Conservation (phyloP, 2,797 vertebrate species). For the Enteromius treurensis region DNA sequence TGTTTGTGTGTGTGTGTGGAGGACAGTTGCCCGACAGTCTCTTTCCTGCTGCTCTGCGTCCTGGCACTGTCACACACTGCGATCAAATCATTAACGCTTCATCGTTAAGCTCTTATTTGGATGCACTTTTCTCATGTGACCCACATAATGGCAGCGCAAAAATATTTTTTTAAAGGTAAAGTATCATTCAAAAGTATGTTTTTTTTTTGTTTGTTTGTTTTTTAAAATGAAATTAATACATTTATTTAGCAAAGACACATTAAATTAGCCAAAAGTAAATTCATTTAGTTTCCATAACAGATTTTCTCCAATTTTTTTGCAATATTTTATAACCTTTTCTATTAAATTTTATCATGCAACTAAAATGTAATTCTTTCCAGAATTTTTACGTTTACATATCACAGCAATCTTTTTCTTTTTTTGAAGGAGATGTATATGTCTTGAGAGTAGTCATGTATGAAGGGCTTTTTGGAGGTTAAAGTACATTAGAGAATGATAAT, state of each 20-base stretch:
- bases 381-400: no score
- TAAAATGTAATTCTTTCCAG: not conserved
- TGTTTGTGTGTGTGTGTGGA: constrained; percentile 14
- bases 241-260: not conserved
- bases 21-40: constrained; percentile 43
- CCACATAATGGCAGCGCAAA: constrained; percentile 18
- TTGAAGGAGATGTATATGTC: no score
- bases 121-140: constrained; percentile 35
- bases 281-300: not conserved
- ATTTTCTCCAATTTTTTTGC: not conserved
- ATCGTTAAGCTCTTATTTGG: constrained; percentile 39
- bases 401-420: not conserved
- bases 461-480: no score
- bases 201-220: not conserved
- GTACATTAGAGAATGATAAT: no score
- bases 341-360: not conserved
- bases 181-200: not conserved
- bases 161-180: not conserved
- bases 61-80: constrained; percentile 51
- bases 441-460: not conserved
- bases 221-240: not conserved
- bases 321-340: not conserved
- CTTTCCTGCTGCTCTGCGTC: constrained; percentile 46
- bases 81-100: constrained; percentile 54
- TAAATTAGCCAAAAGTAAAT: not conserved